phyloP scores from a whole-genome alignment of 2,113 vertebrate genomes.

The Jacana jacana region DNA sequence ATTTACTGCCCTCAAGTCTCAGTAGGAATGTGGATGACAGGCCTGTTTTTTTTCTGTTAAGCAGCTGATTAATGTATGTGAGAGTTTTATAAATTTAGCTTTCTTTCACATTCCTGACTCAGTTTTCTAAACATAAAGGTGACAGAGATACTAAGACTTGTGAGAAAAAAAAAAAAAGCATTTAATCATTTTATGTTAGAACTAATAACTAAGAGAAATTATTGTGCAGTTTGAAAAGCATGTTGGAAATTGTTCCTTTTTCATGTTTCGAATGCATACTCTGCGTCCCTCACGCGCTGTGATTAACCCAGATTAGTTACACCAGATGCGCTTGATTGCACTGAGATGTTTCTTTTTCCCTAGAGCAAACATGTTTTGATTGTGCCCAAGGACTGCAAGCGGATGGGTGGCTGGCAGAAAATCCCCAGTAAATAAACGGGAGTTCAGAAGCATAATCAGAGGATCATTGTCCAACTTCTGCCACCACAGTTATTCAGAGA shows the following conservation, averaged over 20 bases:
- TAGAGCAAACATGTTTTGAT: slow-evolving; percentile 72
- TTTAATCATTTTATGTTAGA: slow-evolving; percentile 61
- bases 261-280: slow-evolving; percentile 66
- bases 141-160: slow-evolving; percentile 42
- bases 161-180: slow-evolving; percentile 47
- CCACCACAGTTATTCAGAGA: slow-evolving; percentile 45
- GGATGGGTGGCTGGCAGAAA: slow-evolving; percentile 67
- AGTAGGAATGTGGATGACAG: slow-evolving; percentile 35
- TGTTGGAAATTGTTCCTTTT: slow-evolving; percentile 68
- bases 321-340: slow-evolving; percentile 74
- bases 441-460: slow-evolving; percentile 56
- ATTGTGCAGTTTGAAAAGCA: slow-evolving; percentile 70
- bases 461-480: slow-evolving; percentile 56
- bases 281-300: slow-evolving; percentile 68
- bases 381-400: slow-evolving; percentile 73
- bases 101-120: slow-evolving; percentile 48
- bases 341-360: slow-evolving; percentile 76
- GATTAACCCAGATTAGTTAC: slow-evolving; percentile 74
- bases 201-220: slow-evolving; percentile 56
- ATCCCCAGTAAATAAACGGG: slow-evolving; percentile 64
- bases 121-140: slow-evolving; percentile 30
- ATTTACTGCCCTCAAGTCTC: slow-evolving; percentile 64
- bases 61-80: slow-evolving; percentile 40
- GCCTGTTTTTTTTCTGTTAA: slow-evolving; percentile 40
- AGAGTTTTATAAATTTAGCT: slow-evolving; percentile 35